Base-by-base conservation (phyloP, 2,113 vertebrate genomes). In the Gobius niger region DNA sequence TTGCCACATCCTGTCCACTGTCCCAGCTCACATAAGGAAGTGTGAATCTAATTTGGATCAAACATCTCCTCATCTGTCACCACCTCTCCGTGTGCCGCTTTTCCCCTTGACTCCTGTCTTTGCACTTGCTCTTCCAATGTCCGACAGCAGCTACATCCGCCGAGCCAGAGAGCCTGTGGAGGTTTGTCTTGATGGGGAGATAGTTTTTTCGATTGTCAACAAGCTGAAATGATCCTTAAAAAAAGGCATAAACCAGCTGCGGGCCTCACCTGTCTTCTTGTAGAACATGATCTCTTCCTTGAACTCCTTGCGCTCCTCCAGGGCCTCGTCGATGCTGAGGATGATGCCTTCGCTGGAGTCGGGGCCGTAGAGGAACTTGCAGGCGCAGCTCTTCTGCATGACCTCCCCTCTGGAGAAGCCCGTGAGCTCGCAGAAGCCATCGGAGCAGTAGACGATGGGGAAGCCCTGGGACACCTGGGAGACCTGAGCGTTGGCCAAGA, bases 251-350 rank as follows among this genome's bases (percentile, higher is more conserved):
- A 46, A 11, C 44, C 10, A 46, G 44, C 10, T 46, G 44, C 50
- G 1, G 14, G 0, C 12, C 68, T 81, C 62, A 93, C 92, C 91
- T 64, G 76, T 91, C 81, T 93, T 99, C 87, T 95, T 97, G 83
- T 98, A 98, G 91, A 99, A 99, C 92, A 96, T 96, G 80, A 99
- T 95, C 91, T 99, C 96, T 81, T 96, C 96, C 85, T 99, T 99
- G 83, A 99, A 96, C 92, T 99, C 98, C 70, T 92, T 92, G 74
- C 97, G 96, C 82, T 97, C 96, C 71, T 98, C 96, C 83, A 99
- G 81, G 0, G 96, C 95, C n/a, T 95, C 92, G 76, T 96, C 96
- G 68, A 99, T 95, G 57, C 95, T 94, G 87, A 95, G 92, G 87
- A 96, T 97, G 91, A 97, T 93, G 81, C 94, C 92, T 75, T 98